Evolutionary conservation across 2,888 invertebrate species (phyloP).

Genomic region (Cactoblastis cactorum): DNA sequence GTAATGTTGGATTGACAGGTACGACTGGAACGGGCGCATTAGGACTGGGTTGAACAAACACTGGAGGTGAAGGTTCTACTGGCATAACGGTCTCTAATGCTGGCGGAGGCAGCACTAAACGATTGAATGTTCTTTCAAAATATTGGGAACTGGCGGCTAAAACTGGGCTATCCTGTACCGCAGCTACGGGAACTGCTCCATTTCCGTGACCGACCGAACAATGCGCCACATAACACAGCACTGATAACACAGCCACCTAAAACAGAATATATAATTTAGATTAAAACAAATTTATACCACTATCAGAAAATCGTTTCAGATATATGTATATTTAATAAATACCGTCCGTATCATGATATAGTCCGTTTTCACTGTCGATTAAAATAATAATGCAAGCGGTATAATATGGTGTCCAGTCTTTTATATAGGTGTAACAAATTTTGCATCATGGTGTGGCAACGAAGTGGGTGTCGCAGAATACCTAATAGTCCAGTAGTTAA

Average conservation of each 20-base stretch:
- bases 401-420: conserved; percentile 67
- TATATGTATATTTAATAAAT: conserved; percentile 26
- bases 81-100: conserved; percentile 31
- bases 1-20: conserved; percentile 30
- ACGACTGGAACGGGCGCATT: conserved; percentile 25
- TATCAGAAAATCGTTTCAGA: conserved; percentile 12
- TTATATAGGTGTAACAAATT: conserved; percentile 79
- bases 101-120: conserved; percentile 55
- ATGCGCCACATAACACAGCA: conserved; percentile 42
- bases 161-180: conserved; percentile 59
- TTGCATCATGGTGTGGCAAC: conserved; percentile 74
- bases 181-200: conserved; percentile 23
- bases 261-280: conserved; percentile 16
- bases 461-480: conserved; percentile 66
- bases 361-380: conserved; percentile 52
- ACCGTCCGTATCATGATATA: conserved; percentile 58
- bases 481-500: conserved; percentile 73
- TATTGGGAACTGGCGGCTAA: conserved; percentile 85
- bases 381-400: conserved; percentile 68
- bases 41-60: conserved; percentile 28
- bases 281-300: conserved; percentile 1
- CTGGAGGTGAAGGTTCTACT: conserved; percentile 33
- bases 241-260: conserved; percentile 47
- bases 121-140: conserved; percentile 82
- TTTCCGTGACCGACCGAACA: conserved; percentile 44